Evolutionary conservation across 2,797 vertebrate genomes (phyloP).

Genomic region (Momotus momota): DNA sequence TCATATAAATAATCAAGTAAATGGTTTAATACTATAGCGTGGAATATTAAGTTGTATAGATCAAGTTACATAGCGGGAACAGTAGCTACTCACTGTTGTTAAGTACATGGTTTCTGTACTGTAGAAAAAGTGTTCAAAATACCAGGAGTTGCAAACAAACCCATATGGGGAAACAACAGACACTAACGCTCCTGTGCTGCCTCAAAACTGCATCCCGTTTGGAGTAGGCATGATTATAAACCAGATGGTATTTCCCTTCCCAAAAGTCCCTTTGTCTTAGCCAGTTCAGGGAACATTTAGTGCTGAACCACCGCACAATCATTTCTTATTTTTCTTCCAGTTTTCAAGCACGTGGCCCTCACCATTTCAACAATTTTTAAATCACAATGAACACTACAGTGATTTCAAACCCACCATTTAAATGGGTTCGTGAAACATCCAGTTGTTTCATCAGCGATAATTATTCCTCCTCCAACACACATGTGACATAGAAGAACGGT

Average conservation of each 20-base stretch:
- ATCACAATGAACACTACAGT: constrained; percentile 55
- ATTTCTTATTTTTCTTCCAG: constrained; percentile 61
- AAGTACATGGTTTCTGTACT: background rate
- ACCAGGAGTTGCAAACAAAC: background rate
- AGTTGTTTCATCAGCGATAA: constrained; percentile 50
- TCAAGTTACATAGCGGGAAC: background rate
- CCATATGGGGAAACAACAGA: background rate
- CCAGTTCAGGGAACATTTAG: constrained; percentile 41
- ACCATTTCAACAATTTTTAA: constrained; percentile 63
- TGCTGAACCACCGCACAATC: constrained; percentile 43
- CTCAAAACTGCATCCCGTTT: constrained; percentile 31
- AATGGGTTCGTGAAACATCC: constrained; percentile 36
- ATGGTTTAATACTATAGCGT: background rate
- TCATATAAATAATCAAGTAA: background rate
- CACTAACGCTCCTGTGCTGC: background rate
- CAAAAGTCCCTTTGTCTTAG: constrained; percentile 33
- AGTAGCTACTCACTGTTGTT: background rate
- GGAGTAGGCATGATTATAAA: background rate
- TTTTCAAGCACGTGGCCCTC: constrained; percentile 11
- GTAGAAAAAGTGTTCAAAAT: background rate
- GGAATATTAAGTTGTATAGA: background rate
- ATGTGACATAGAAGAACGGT: background rate
- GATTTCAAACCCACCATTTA: constrained; percentile 48
- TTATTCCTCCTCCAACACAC: constrained; percentile 58
- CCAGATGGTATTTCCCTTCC: background rate